Evolutionary conservation across 2,113 vertebrate genomes (phyloP).

Genomic region (Myotis brandtii): DNA sequence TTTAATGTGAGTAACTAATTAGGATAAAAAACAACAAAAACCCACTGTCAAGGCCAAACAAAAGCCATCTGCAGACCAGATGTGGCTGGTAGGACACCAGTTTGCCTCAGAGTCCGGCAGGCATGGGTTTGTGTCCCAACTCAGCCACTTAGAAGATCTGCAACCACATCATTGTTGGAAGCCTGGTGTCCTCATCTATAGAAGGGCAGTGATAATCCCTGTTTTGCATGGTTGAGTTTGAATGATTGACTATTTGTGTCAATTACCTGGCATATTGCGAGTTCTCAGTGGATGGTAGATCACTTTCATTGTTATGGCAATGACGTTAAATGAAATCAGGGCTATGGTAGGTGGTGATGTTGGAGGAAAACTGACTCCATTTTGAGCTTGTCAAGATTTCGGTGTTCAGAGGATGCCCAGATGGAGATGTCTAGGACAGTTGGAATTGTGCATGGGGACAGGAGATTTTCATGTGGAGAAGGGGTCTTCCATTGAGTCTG

Average conservation of each 20-base stretch:
- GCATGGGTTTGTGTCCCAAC: not conserved
- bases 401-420: not conserved
- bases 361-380: not conserved
- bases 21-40: not conserved
- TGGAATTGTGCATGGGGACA: not conserved
- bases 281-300: not conserved
- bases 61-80: constrained; percentile 52
- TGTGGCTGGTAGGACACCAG: not conserved
- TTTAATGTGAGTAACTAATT: constrained; percentile 54
- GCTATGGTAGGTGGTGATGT: not conserved
- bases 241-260: not conserved
- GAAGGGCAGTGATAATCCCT: not conserved
- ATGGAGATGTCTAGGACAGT: not conserved
- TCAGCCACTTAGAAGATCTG: not conserved
- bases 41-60: not conserved
- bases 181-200: not conserved
- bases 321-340: not conserved
- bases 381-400: not conserved
- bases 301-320: not conserved
- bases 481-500: not conserved
- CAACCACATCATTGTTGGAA: not conserved
- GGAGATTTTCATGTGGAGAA: not conserved
- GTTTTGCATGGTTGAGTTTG: not conserved
- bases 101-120: not conserved
- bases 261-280: not conserved